Base-by-base conservation (phyloP, 1,140 invertebrate genomes). In the Drosophila chauvacae region DNA sequence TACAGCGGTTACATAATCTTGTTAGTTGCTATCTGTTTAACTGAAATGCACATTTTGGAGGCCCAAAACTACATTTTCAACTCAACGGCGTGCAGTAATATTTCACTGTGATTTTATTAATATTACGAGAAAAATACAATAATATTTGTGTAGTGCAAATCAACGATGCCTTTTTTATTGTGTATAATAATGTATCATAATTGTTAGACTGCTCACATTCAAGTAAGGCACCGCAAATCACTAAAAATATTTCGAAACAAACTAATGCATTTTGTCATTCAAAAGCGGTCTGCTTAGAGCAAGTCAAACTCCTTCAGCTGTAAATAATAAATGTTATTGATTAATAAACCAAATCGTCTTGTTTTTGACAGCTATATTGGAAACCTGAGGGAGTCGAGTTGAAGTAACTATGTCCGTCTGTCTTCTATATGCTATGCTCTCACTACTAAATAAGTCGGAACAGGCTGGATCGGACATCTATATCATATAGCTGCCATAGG, bases 1-100 rank as follows among this genome's bases (percentile, higher is more conserved):
- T 96, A 95, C 90, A 92, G 93, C 44, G 95, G 95, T 33, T 95
- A 94, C 77, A 93, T 93, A 44, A 76, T 95, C 57, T 90, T 95
- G 44, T 87, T 95, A 35, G 87, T 93, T 53, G 92, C 94, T 56
- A 93, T 95, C 62, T 94, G 94, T 81, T 85, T 94, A 55, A 95
- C 94, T 3, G 95, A 95, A 81, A 93, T 94, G 84, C 94, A 94
- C 86, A 91, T 94, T 76, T 90, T 93, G 57, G 94, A 94, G 77
- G 93, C 93, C 45, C 93, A 93, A 75, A 93, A 93, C 80, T 94
- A 93, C 88, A 93, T 94, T 65, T 94, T 92, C 87, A 92, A 93
- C 81, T 90, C 90, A 59, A 69, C 87, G 65, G 71, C 86, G 70
- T 91, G 86, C 74, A 91, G 85, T 82, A 92, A 92, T 70, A 86